Evolutionary conservation across 2,797 vertebrate species (phyloP), one percentile per base, ranked within the genome.

Genomic region (Anableps anableps): DNA sequence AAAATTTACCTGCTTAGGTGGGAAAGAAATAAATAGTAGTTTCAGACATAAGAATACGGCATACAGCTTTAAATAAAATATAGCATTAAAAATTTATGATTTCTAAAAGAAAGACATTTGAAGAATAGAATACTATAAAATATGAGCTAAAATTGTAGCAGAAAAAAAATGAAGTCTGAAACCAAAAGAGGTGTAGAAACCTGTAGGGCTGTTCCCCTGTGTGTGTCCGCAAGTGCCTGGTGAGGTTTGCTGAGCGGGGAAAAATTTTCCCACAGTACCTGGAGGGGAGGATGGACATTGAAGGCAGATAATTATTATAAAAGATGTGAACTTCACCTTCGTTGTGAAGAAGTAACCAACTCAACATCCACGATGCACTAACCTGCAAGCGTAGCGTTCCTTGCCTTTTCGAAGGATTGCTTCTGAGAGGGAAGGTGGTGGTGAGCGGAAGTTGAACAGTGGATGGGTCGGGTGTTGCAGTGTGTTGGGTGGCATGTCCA

Each of bases 201-300:
- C 98, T 98, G 97, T 99, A 99, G 0, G 99, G 99, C 91, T 99
- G 99, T 53, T 99, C 99, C 87, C 99, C 98, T 11, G 99, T 99
- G 95, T 99, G 99, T 45, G 99, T 99, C 94, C 99, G 96, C 96
- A 99, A 97, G 85, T 99, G 99, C 94, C 99, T 95, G 23, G 99
- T 99, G 95, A 99, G 97, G 90, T 99, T 99, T 84, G 99, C 99
- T 0, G 99, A 99, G 80, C 99, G 96, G 45, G 99, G 99, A 92
- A 99, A 99, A 94, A 99, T 99, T 96, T 99, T 99, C 85, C 99
- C 99, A 88, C 99, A 99, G 97, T 99, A 99, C 96, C 99, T 99
- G 79, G 13, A 76, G 38, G 31, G 48, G 10, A 81, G 9, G 80
- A 77, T 23, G 4, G 43, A 79, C 51, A 78, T 50, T 5, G 9